Evolutionary conservation across 2,113 vertebrate genomes (phyloP).

Genomic region (Leucopsar rothschildi): DNA sequence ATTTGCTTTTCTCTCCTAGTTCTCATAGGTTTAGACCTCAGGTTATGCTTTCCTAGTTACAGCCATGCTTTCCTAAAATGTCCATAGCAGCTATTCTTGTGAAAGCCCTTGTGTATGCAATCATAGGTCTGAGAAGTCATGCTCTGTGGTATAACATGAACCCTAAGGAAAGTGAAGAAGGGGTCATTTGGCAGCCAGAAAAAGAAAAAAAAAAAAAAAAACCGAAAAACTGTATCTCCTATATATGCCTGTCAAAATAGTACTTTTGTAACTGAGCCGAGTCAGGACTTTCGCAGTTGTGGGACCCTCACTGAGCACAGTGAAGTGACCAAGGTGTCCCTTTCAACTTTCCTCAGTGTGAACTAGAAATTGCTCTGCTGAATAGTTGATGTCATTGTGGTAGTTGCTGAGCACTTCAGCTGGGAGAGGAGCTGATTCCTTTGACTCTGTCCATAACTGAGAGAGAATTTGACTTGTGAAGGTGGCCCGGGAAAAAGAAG

Average conservation of each 20-base stretch:
- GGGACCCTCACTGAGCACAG: rapidly evolving
- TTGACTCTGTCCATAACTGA: neutral
- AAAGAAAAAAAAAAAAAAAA: neutral
- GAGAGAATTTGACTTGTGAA: neutral
- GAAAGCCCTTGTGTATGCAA: neutral
- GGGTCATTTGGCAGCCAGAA: neutral
- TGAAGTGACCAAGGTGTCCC: neutral
- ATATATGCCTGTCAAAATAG: neutral
- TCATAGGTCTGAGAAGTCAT: neutral
- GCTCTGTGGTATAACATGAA: neutral
- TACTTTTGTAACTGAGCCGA: neutral
- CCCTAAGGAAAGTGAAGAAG: neutral
- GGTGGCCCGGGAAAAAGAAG: neutral
- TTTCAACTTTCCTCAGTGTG: neutral
- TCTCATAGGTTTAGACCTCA: neutral
- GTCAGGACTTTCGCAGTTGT: neutral
- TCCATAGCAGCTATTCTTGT: neutral
- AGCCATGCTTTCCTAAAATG: neutral
- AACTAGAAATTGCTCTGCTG: neutral
- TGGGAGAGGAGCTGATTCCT: neutral
- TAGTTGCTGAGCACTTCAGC: neutral
- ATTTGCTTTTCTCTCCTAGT: neutral
- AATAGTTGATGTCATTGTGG: neutral
- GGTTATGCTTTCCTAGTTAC: neutral
- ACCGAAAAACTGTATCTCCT: neutral